These are phyloP conservation scores for Batillaria attramentaria DNA, from an alignment of 1,140 invertebrate genomes.

Conservation along the genomic window DNA sequence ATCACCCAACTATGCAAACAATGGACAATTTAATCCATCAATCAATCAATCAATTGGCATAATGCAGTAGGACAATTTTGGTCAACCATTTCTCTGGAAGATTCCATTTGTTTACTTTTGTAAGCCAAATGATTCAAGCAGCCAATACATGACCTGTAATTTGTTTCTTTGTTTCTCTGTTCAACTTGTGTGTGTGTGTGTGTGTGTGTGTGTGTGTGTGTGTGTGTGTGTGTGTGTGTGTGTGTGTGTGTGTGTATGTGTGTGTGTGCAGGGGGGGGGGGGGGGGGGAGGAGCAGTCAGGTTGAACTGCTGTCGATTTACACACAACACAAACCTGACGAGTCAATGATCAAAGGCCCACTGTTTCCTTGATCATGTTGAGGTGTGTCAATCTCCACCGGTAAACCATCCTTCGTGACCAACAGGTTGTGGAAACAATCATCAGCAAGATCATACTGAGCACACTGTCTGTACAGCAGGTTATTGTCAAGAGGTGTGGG, in stretches of 20 bases:
- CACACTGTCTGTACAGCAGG: background rate
- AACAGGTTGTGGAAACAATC: background rate
- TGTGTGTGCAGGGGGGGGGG: background rate
- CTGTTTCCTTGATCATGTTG: no score
- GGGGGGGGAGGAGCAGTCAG: no score
- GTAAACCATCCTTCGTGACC: background rate
- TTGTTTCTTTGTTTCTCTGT: background rate
- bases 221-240: background rate
- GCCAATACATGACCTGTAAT: background rate
- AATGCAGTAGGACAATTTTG: no score
- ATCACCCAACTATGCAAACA: background rate
- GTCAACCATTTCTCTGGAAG: background rate
- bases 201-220: background rate
- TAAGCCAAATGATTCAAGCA: no score
- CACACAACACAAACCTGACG: no score
- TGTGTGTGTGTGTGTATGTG: background rate
- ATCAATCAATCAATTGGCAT: no score
- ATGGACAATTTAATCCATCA: background rate
- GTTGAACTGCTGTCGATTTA: no score
- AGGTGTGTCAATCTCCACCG: no score
- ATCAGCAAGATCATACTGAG: background rate
- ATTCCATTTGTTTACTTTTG: background rate
- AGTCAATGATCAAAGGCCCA: no score
- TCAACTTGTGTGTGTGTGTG: background rate
- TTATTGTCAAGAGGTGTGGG: slow-evolving; percentile 21